These are phyloP conservation scores for Deroplatys truncata DNA, from an alignment of 2,888 invertebrate genomes.

Conservation along the genomic window DNA sequence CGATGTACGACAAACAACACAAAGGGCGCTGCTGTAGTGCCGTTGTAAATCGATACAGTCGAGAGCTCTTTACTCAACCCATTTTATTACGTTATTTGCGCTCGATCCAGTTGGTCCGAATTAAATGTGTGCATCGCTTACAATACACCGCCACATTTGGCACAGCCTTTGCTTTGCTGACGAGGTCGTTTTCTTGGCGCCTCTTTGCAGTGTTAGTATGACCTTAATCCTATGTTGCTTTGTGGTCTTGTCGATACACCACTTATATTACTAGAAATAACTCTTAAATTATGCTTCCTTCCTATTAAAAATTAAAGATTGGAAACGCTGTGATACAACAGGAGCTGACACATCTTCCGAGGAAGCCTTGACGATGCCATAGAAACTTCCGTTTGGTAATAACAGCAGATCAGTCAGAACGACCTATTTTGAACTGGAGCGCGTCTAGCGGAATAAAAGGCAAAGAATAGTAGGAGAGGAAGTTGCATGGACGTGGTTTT, in stretches of 20 bases:
- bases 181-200: background rate
- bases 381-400: too few relatives aligned
- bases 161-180: background rate
- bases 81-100: background rate
- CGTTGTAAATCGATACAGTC: background rate
- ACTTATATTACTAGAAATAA: too few relatives aligned
- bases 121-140: background rate
- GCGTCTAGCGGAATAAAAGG: too few relatives aligned
- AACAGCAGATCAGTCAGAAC: too few relatives aligned
- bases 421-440: too few relatives aligned
- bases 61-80: background rate
- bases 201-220: background rate
- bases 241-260: background rate
- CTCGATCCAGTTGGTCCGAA: background rate
- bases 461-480: too few relatives aligned
- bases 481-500: too few relatives aligned
- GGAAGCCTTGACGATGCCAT: too few relatives aligned
- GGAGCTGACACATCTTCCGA: too few relatives aligned
- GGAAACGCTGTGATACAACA: too few relatives aligned
- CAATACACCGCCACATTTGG: background rate
- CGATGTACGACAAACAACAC: background rate
- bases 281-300: too few relatives aligned
- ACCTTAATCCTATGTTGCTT: background rate
- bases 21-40: background rate
- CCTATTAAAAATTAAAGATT: too few relatives aligned